phyloP scores from a whole-genome alignment of 2,113 vertebrate species.

The Rhipidura dahli region DNA sequence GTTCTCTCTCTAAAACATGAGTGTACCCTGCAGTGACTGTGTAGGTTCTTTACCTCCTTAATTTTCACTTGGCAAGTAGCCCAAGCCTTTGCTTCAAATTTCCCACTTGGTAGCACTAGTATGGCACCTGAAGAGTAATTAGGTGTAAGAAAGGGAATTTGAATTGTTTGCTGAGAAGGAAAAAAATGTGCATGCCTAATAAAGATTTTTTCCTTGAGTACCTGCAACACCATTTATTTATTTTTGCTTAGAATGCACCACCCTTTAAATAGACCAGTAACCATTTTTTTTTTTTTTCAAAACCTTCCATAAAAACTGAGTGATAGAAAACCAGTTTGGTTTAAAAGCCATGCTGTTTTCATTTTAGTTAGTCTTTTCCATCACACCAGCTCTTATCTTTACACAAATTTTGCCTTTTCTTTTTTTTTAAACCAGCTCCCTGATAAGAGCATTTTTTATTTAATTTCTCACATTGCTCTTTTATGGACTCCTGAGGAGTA shows the following conservation, averaged over 20 bases:
- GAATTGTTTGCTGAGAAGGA: constrained; percentile 54
- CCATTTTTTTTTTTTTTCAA: not conserved
- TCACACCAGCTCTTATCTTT: not conserved
- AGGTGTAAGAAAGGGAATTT: constrained; percentile 54
- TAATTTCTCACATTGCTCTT: not conserved
- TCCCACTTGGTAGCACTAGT: constrained; percentile 52
- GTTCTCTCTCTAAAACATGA: constrained; percentile 21
- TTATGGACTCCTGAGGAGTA: not conserved
- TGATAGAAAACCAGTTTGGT: not conserved
- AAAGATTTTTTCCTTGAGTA: constrained; percentile 57
- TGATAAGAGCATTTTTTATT: not conserved
- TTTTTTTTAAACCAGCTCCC: not conserved
- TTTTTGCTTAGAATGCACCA: constrained; percentile 32
- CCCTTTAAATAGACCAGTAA: not conserved
- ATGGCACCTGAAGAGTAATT: constrained; percentile 56
- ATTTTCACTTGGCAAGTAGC: constrained; percentile 58
- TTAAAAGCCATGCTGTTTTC: not conserved
- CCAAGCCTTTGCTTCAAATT: constrained; percentile 51
- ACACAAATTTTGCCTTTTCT: not conserved
- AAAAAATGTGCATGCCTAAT: constrained; percentile 45
- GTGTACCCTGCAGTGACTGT: constrained; percentile 17
- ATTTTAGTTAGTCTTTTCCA: not conserved
- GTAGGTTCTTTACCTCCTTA: constrained; percentile 43
- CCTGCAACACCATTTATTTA: not conserved
- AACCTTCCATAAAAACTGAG: not conserved